These are phyloP conservation scores for Mythimna albipuncta DNA, from an alignment of 2,888 invertebrate genomes.

Conservation along the genomic window DNA sequence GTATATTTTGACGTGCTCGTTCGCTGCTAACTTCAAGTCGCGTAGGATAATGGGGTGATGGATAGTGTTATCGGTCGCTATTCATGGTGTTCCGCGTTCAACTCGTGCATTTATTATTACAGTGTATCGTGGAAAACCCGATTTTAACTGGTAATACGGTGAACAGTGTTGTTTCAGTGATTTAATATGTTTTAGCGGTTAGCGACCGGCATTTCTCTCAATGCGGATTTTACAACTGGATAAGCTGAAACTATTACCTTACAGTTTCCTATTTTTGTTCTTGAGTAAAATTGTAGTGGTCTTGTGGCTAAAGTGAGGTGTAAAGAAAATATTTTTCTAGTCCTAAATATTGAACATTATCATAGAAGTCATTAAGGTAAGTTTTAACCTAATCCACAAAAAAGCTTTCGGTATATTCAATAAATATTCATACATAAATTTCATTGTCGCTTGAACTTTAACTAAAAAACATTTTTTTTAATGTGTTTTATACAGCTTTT, in stretches of 20 bases:
- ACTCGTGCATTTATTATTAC: constrained; percentile 80
- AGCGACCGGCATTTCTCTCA: constrained; percentile 76
- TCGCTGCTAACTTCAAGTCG: constrained; percentile 88
- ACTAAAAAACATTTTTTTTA: background rate
- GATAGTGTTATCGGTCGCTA: constrained; percentile 89
- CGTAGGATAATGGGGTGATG: constrained; percentile 88
- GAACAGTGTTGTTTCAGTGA: constrained; percentile 71
- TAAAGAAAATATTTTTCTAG: constrained; percentile 26
- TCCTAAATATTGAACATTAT: constrained; percentile 26
- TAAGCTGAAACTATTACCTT: constrained; percentile 57
- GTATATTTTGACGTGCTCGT: constrained; percentile 89
- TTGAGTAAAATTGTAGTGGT: constrained; percentile 60
- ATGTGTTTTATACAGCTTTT: background rate
- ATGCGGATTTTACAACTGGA: constrained; percentile 70
- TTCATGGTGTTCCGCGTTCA: constrained; percentile 83
- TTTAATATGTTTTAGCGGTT: constrained; percentile 61
- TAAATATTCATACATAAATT: background rate
- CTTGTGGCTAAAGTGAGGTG: constrained; percentile 68
- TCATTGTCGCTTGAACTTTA: constrained; percentile 1
- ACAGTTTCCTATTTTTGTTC: constrained; percentile 52
- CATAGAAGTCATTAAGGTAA: constrained; percentile 58
- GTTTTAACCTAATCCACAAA: constrained; percentile 41
- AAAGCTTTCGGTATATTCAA: background rate
- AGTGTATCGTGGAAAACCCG: constrained; percentile 80
- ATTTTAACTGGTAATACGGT: constrained; percentile 68